Base-by-base conservation (phyloP, 2,113 vertebrate species). In the Garra rufa region DNA sequence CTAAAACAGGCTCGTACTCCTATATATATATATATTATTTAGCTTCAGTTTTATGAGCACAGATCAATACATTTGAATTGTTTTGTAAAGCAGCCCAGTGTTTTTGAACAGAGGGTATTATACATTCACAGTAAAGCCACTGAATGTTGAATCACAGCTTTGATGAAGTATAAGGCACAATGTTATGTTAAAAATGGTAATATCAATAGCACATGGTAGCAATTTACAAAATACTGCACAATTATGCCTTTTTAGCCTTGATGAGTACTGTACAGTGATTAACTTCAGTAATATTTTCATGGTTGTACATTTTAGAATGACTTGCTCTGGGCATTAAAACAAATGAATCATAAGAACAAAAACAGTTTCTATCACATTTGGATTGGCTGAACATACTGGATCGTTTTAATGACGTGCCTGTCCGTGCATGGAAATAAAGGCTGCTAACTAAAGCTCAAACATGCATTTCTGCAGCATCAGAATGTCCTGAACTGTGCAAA, bases 401-500 rank as follows among this genome's bases (percentile, higher is more conserved):
- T 55, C 24, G 41, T 55, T 38, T 78, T 78, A 43, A 44, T 11
- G 26, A 24, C 38, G 11, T 44, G 55, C 59, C 59, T 80, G 77
- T 21, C 59, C 30, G 41, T 28, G 30, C 50, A 77, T n/a, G 44
- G 14, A 67, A 30, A 61, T 11, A 26, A 61, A 19, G 55, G 1
- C 7, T 44, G 11, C 57, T 6, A 28, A 79, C 41, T 69, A 50
- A 70, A 70, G 63, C 63, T 41, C 30, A 38, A 52, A 82, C 80
- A 70, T 82, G 61, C 44, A 55, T 70, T 70, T 82, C 80, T 70
- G 7, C 46, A 76, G 75, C 43, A 86, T 50, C 34, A 82, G 43
- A 76, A 85, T 44, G 75, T 24, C 71, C 48, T 10, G 52, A 82
- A 71, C 24, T 83, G 88, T 87, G 88, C 88, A 90, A 83, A 79